Conservation (phyloP, 2,797 vertebrate species). For the Acropternis orthonyx region DNA sequence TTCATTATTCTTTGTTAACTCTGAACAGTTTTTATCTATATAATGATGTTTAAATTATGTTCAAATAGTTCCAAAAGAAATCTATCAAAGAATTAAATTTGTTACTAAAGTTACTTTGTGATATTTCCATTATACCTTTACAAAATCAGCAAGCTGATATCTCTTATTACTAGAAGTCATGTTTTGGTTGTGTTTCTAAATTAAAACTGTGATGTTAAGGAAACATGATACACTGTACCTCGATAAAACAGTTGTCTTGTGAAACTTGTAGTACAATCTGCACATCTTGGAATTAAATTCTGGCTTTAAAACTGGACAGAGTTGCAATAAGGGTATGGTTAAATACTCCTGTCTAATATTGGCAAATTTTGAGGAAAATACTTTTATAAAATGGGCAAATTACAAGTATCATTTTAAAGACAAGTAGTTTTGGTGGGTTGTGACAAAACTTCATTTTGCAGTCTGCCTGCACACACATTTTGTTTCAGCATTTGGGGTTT, state of each 20-base stretch:
- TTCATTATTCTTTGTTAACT: constrained; percentile 9
- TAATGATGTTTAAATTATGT: background rate
- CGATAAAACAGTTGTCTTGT: background rate
- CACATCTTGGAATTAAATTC: background rate
- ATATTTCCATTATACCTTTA: background rate
- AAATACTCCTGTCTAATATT: background rate
- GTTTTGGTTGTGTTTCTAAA: background rate
- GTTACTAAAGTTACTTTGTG: background rate
- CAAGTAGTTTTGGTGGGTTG: background rate
- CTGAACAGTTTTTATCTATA: constrained; percentile 12
- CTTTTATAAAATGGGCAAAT: background rate
- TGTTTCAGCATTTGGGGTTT: background rate
- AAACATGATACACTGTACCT: background rate
- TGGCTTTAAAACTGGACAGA: constrained; percentile 34
- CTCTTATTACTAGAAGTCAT: background rate
- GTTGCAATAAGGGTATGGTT: background rate
- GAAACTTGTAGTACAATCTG: background rate
- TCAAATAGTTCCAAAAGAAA: background rate
- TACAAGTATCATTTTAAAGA: background rate
- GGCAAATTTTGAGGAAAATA: background rate
- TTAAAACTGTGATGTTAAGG: background rate
- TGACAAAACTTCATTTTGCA: constrained; percentile 1
- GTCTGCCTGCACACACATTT: background rate
- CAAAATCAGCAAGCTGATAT: background rate
- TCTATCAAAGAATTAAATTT: background rate